Evolutionary conservation across 2,888 invertebrate species (phyloP), one percentile per base, ranked within the genome.

Genomic region (Megaustenia siamemsis): DNA sequence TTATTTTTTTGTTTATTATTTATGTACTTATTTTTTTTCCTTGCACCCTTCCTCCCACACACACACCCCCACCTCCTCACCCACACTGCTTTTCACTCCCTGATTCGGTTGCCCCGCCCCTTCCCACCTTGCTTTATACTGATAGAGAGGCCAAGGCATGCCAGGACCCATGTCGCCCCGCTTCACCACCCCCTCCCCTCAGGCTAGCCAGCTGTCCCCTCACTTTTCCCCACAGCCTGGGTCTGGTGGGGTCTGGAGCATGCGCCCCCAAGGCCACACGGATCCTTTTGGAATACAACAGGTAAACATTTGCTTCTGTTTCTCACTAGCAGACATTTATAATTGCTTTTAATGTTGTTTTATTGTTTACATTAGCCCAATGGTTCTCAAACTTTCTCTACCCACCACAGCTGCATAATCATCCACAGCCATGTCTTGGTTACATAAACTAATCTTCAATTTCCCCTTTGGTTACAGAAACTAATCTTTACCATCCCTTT

Each of bases 141-240:
- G 75, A 24, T 68, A 93, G 92, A 88, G 92, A 60, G 92, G 92
- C 87, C 92, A 92, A 84, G 87, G 84, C 53, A 88, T 92, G 73
- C 92, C 93, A 5, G 92, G 91, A 40, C 92, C 93, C 1, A 92
- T 93, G 92, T 93, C 93, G 0, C 93, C 93, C 8, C 88, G 90
- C 60, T 90, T 89, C 81, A 87, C 88, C 85, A 89, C 86, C 86
- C 86, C 43, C 86, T 88, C n/a, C 87, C 88, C 35, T 87, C 89
- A 79, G 82, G 88, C 35, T 84, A 87, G 91, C 12, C 92, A 91
- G 87, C 85, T 91, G 85, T 92, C 92, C 38, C 91, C 92, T 49
- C 91, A 90, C 86, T 91, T 81, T 56, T 81, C 85, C 40, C 85
- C 85, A 12, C 85, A 81, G 69, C 45, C 73, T 10, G 85, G 81